Evolutionary conservation across 1,140 invertebrate genomes (phyloP), one percentile per base, ranked within the genome.

Genomic region (Diachasmimorpha longicaudata): DNA sequence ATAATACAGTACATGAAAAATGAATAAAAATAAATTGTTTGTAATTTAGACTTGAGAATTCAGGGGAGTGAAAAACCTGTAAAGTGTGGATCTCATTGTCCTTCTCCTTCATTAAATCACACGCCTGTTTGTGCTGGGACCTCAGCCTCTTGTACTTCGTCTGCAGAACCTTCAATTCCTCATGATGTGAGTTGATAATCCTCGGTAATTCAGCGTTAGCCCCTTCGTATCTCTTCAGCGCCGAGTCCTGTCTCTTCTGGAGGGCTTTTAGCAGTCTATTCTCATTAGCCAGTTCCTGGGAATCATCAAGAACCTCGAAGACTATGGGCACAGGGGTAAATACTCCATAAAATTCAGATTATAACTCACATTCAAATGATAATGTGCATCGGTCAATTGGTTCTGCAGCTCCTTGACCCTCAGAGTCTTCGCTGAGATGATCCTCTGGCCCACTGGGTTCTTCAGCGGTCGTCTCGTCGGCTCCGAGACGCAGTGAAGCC

Each of bases 341-440:
- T n/a, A n/a, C n/a, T n/a, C n/a, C n/a, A n/a, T n/a, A n/a, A n/a
- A n/a, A n/a, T n/a, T 31, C 31, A 6, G 6, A 2, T 2, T 31
- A 31, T 72, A 44, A 86, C 84, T 87, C 86, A 94, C 93, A 85
- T 94, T 92, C 36, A 95, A 89, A 84, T 94, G 93, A 79, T 91
- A 93, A 83, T 95, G 94, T 11, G 94, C 93, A 87, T 95, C 93
- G 36, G 93, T 91, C 69, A 96, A 82, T 86, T 95, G 93, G 86
- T 94, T 96, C 87, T 95, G 94, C 63, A 95, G 85, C 73, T 93
- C 92, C 82, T 94, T 94, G 1, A 94, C 88, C 36, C 93, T 90
- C 72, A 95, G 88, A 77, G 94, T 91, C 87, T 94, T 94, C 2
- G 94, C 94, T 0, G 94, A 95, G 73, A 94, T 86, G 69, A 95